Base-by-base conservation (phyloP, 2,888 invertebrate species). In the Eilema depressum region DNA sequence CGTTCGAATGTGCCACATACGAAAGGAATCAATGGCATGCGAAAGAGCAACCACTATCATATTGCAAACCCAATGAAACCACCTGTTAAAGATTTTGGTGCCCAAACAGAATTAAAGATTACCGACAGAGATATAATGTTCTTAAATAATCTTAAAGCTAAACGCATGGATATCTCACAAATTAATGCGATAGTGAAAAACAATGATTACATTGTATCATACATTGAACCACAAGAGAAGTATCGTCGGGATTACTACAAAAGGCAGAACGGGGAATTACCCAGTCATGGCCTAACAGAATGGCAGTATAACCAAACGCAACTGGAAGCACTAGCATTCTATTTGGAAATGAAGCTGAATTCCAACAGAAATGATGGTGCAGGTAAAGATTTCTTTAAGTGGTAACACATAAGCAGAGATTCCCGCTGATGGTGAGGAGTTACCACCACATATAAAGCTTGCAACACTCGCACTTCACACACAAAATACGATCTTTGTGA, bases 61-160 rank as follows among this genome's bases (percentile, higher is more conserved):
- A 17, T 53, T 10, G n/a, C 53, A n/a, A 2, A 20, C 10, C 53
- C 47, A 7, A 20, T 47, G 7, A 47, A 20, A 20, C 5, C 8
- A n/a, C 3, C 1, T n/a, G 2, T n/a, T 8, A 53, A n/a, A n/a
- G 53, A 53, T 53, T 20, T 10, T 2, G 8, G n/a, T n/a, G 20
- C 62, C 25, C 62, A 68, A 62, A 62, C 68, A 5, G 53, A 68
- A 3, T 30, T 30, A 23, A 3, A 1, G 23, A 61, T 68, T 1
- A 62, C 28, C 8, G 30, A 68, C 10, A 25, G n/a, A 20, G 61
- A 68, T 17, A n/a, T 61, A 23, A 12, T 2, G 11, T 47, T 68
- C 12, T 28, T 68, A 28, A 53, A 30, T 53, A 53, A 14, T 14
- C 26, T 68, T 8, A 23, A 26, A 8, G 41, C 33, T 14, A 28